Evolutionary conservation across 2,113 vertebrate genomes (phyloP), one percentile per base, ranked within the genome.

Genomic region (Spheniscus mendiculus): DNA sequence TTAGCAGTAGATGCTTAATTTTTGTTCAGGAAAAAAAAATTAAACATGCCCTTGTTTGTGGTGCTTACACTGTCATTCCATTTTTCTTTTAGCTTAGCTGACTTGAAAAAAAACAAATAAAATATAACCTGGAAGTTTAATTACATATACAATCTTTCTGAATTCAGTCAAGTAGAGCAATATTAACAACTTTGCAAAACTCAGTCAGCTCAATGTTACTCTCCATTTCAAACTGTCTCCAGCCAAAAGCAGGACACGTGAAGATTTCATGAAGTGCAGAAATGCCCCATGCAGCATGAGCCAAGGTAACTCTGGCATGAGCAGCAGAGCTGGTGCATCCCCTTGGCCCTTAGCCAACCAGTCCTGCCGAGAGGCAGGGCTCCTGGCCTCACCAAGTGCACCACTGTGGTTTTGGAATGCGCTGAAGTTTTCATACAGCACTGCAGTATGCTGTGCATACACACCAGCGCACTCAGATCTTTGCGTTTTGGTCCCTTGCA

Each of bases 391-490:
- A 12, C 9, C 2, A 1, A 22, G 10, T 9, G n/a, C 25, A 78
- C 5, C 26, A 2, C 18, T 2, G 10, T 4, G 16, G 17, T 6
- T 73, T 84, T 52, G 36, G 55, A 59, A 44, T 1, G 5, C 21
- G 8, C 49, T 10, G 40, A 12, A 32, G 36, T 20, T 84, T 47
- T 66, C 47, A 10, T 5, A 20, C 29, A 29, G n/a, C 2, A 8
- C 0, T 14, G 76, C 42, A 70, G 15, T 15, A 15, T 1, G 4
- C 30, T 44, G 13, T 13, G 17, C 34, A 11, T 14, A 9, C 0
- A 1, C 14, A 69, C 12, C 11, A 2, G 10, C 6, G 44, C 7
- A 0, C 32, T 29, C 10, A 0, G 18, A 5, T 6, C 63, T 55
- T n/a, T 10, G 10, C 9, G 5, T 26, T 92, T 84, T 5, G 0